phyloP scores from a whole-genome alignment of 2,113 vertebrate species.

The Oreochromis aureus region DNA sequence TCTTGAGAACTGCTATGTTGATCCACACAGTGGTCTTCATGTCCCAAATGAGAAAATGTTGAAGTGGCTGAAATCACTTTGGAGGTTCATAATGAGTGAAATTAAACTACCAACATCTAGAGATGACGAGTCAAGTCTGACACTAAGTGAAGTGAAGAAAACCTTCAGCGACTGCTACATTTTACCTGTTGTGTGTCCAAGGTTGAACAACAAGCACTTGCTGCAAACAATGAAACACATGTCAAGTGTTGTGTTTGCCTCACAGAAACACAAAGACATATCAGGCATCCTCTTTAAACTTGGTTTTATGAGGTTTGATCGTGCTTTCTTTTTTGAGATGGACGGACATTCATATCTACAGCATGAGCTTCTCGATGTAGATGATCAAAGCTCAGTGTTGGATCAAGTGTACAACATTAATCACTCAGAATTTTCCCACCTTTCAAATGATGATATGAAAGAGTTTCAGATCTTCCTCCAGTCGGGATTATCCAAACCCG shows the following conservation, averaged over 20 bases:
- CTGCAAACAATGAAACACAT: too few species aligned
- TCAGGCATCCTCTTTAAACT: slow-evolving; percentile 63
- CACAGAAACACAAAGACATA: fast-evolving
- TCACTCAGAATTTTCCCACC: slow-evolving; percentile 45
- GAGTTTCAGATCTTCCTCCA: slow-evolving; percentile 50
- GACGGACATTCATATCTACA: fast-evolving
- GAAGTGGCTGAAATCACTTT: slow-evolving; percentile 64
- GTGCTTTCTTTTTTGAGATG: fast-evolving
- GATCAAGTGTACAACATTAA: slow-evolving; percentile 38
- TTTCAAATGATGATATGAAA: slow-evolving; percentile 15
- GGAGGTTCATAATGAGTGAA: slow-evolving; percentile 61
- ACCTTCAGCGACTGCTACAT: slow-evolving; percentile 57
- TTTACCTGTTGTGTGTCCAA: slow-evolving; percentile 62
- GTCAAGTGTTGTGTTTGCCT: not conserved
- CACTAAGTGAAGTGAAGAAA: too few species aligned
- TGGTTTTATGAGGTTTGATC: slow-evolving; percentile 61
- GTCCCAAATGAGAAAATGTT: not conserved
- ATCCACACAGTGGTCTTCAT: slow-evolving; percentile 25
- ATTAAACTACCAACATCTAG: fast-evolving
- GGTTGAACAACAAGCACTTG: too few species aligned
- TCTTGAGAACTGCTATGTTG: slow-evolving; percentile 28
- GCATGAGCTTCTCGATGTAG: slow-evolving; percentile 29
- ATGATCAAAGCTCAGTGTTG: slow-evolving; percentile 55
- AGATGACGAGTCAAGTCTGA: too few species aligned
- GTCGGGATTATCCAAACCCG: not conserved